Base-by-base conservation (phyloP, 1,140 invertebrate species). In the Varroa destructor region DNA sequence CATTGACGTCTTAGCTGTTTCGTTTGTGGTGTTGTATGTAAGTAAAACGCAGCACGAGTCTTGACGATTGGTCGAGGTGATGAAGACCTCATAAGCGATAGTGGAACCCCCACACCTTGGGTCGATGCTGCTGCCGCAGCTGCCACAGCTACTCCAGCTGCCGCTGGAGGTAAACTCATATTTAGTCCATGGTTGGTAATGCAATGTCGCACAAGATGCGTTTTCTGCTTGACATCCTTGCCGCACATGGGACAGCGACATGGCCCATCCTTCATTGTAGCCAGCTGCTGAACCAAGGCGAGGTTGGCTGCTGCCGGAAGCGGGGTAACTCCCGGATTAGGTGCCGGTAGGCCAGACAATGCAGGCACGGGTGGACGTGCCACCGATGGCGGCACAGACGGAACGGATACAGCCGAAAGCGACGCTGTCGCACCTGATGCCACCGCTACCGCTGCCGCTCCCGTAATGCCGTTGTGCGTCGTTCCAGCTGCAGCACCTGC, bases 41-140 rank as follows among this genome's bases (percentile, higher is more conserved):
- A 83, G 82, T 93, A 96, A 82, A 96, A 96, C 43, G 93, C 93
- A 74, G 93, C 92, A 76, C 93, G 84, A 56, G 93, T 96, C 82
- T 96, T 96, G 90, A 96, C 93, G 0, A 96, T 89, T 40, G 93
- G 92, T 55, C 91, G 83, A 1, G 90, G 89, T 43, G 89, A 89
- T 8, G 61, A 67, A 40, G 40, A 43, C 36, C 61, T 42, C 57
- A 70, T 64, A 1, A 51, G 6, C 70, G 55, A 51, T 12, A 55
- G 46, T 12, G 71, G 46, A 14, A 71, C 64, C 4, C 37, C 6
- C 3, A 56, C 51, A 12, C 36, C 70, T 51, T 42, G 37, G 12
- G 3, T 12, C 36, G 36, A 42, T 8, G 54, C 12, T 10, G 54
- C 8, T 6, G 37, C 54, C 70, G 70, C 70, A 36, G 70, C 36